Base-by-base conservation (phyloP, 2,797 vertebrate species). In the Microchirus variegatus region DNA sequence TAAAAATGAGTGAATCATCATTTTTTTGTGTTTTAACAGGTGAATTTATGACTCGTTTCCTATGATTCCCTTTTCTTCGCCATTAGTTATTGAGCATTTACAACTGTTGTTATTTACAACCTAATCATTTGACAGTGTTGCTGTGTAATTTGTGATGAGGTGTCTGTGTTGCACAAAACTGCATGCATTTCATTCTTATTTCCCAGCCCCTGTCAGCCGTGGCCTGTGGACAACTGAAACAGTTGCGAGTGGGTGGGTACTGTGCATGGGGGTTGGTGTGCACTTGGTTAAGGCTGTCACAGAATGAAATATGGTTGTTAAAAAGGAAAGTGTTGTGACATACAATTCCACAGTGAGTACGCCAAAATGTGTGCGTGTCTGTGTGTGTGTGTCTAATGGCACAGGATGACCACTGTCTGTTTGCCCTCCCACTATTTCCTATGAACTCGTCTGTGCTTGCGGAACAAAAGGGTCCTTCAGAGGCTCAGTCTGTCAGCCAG, bases 381-480 rank as follows among this genome's bases (percentile, higher is more conserved):
- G 73, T 59, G 40, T 38, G 62, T 69, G 71, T 75, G 63, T 72
- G 75, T 78, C 56, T 81, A 81, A 81, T 86, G 86, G 83, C 76
- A 87, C 55, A 85, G 81, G 80, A 78, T 6, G 53, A 54, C 72
- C 82, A 81, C 75, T 84, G 83, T 89, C 83, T 78, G 79, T 75
- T 77, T 64, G 67, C 77, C 82, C 78, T 87, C 81, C 82, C 75
- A 83, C 84, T 67, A 71, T 78, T 88, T 89, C 83, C 86, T 85
- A 66, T 86, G 77, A 81, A 73, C 75, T 78, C 12, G 57, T 78
- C 80, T 81, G 63, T 70, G 68, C 67, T 77, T 12, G 10, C 36
- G 55, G 77, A 68, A 13, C 88, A 90, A 89, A 88, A 73, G 74
- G 56, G 75, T 82, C 86, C 80, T 91, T 89, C 81, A 85, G 77